Percentiles rank a stretch among this genome's conserved stretches.
These are phyloP conservation scores for Platanista minor DNA, from an alignment of 2,113 vertebrate species.

Conservation along the genomic window DNA sequence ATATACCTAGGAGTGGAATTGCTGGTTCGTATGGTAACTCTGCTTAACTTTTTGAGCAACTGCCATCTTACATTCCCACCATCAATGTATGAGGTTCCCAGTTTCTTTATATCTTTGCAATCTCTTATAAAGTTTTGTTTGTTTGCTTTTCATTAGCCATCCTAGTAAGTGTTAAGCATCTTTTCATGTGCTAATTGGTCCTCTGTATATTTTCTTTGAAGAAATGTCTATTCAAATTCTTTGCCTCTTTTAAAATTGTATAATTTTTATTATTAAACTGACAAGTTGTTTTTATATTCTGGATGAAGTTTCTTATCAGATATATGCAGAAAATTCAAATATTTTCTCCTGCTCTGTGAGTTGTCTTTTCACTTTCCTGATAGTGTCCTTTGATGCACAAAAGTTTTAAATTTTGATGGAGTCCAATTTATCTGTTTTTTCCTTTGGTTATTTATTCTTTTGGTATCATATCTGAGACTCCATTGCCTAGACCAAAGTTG, in stretches of 20 bases:
- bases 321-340: background rate
- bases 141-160: background rate
- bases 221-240: background rate
- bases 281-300: background rate
- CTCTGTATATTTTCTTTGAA: background rate
- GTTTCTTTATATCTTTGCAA: background rate
- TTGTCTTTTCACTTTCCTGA: background rate
- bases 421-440: background rate
- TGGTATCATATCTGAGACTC: background rate
- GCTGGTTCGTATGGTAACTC: background rate
- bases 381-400: background rate
- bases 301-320: background rate
- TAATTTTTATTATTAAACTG: background rate
- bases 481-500: background rate
- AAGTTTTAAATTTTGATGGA: background rate
- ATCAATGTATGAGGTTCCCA: background rate
- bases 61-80: background rate
- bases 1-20: background rate
- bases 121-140: background rate
- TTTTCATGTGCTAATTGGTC: background rate
- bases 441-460: background rate
- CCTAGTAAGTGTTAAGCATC: background rate
- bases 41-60: background rate
- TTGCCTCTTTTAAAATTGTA: background rate
- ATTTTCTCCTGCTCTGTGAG: background rate